Evolutionary conservation across 2,797 vertebrate species (phyloP).

Genomic region (Huso huso): DNA sequence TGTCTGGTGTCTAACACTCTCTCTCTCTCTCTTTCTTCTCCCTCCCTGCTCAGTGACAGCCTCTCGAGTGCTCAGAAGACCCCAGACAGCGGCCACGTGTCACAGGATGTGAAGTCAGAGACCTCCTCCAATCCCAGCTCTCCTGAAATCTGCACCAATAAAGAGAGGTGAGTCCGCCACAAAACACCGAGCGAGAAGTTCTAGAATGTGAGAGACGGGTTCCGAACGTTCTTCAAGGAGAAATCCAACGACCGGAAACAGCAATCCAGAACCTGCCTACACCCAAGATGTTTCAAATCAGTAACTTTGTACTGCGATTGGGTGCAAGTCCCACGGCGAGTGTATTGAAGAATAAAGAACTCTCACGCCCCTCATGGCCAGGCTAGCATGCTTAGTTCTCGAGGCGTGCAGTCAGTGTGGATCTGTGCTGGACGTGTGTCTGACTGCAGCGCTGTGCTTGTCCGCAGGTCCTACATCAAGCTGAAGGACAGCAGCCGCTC

Average conservation of each 20-base stretch:
- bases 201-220: too few species aligned
- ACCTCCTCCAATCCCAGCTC: slow-evolving; percentile 92
- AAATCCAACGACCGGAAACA: slow-evolving; percentile 77
- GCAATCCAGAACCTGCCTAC: slow-evolving; percentile 16
- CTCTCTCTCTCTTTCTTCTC: background rate
- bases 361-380: too few species aligned
- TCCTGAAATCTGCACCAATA: slow-evolving; percentile 88
- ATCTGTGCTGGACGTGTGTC: too few species aligned
- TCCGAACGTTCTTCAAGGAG: slow-evolving; percentile 60
- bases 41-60: slow-evolving; percentile 44
- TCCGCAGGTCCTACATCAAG: slow-evolving; percentile 71
- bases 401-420: too few species aligned
- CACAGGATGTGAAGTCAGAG: slow-evolving; percentile 85
- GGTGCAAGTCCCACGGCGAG: too few species aligned
- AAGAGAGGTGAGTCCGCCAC: slow-evolving; percentile 71
- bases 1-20: background rate
- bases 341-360: slow-evolving; percentile 27
- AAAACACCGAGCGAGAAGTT: too few species aligned
- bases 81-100: slow-evolving; percentile 67
- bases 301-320: too few species aligned
- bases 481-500: slow-evolving; percentile 78
- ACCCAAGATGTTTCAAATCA: too few species aligned
- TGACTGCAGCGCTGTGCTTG: background rate
- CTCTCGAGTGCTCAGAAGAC: slow-evolving; percentile 68
- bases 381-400: too few species aligned